phyloP scores from a whole-genome alignment of 1,140 invertebrate genomes.

The Vanessa atalanta region DNA sequence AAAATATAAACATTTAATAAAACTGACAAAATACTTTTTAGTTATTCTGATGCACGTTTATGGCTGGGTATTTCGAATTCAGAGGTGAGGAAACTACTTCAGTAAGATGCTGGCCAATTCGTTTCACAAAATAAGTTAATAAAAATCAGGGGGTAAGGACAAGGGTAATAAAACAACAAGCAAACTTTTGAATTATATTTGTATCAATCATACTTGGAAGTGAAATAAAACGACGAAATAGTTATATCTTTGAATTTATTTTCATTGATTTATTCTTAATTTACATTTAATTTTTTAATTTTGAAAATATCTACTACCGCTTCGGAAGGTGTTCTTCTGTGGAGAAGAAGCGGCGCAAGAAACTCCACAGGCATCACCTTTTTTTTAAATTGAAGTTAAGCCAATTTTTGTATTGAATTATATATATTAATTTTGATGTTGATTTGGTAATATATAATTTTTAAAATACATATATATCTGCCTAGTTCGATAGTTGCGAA shows the following conservation, averaged over 20 bases:
- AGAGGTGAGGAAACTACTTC: not conserved
- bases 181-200: conserved; percentile 31
- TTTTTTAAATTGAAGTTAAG: conserved; percentile 35
- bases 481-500: not conserved
- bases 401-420: conserved; percentile 19
- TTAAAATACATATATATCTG: not conserved
- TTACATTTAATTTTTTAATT: conserved; percentile 33
- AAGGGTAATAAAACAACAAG: conserved; percentile 50
- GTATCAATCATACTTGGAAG: not conserved
- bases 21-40: no score
- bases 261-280: conserved; percentile 4
- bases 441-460: not conserved
- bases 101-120: no score
- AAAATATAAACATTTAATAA: no score
- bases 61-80: no score
- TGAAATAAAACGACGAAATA: conserved; percentile 29
- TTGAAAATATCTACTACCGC: conserved; percentile 56
- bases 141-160: not conserved
- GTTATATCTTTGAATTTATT: conserved; percentile 15
- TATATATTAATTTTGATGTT: conserved; percentile 15
- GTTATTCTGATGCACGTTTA: no score
- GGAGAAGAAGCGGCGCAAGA: conserved; percentile 73
- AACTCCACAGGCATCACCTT: conserved; percentile 62
- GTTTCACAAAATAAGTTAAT: no score
- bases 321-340: conserved; percentile 63